Evolutionary conservation across 1,140 invertebrate species (phyloP), one percentile per base, ranked within the genome.

Genomic region (Drosophila funebris): DNA sequence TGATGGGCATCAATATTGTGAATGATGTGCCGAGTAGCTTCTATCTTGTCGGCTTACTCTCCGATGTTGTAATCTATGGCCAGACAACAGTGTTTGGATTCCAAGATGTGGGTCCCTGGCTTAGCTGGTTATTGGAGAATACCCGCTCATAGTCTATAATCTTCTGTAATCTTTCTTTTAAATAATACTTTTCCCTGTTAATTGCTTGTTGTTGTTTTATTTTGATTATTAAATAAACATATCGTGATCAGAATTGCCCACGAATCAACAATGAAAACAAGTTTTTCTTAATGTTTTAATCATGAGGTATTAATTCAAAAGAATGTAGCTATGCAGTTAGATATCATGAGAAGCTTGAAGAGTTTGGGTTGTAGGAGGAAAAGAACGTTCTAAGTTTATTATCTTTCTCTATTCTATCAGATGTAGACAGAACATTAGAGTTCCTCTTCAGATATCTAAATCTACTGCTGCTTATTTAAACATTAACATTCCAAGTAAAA

Each of bases 1-100:
- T 88, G 5, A 58, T 88, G 78, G 83, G 67, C 0, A 18, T 79
- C 3, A 76, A 83, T 22, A 61, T 88, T 31, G 60, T 43, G 6
- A 20, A 36, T 0, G 71, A 78, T 22, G 44, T 63, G 18, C 82
- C 82, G 3, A 39, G 39, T 0, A 78, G 57, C n/a, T 88, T 79
- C 36, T 83, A 87, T 29, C n/a, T 87, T 41, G 60, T 63, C 0
- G 82, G 48, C 0, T 11, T 87, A 4, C 44, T 87, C 16, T 54
- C 56, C 2, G 60, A 52, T 14, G 44, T 36, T 4, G 9, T 68
- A 4, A 43, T 36, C 4, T 7, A 9, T 8, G 56, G 60, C 0
- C 27, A 20, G 4, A 24, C 63, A 7, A 68, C 63, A 7, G 37
- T 80, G 0, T 36, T 67, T 14, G 33, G 76, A n/a, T 84, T 67